Evolutionary conservation across 2,888 invertebrate species (phyloP).

Genomic region (Gymnoscelis rufifasciata): DNA sequence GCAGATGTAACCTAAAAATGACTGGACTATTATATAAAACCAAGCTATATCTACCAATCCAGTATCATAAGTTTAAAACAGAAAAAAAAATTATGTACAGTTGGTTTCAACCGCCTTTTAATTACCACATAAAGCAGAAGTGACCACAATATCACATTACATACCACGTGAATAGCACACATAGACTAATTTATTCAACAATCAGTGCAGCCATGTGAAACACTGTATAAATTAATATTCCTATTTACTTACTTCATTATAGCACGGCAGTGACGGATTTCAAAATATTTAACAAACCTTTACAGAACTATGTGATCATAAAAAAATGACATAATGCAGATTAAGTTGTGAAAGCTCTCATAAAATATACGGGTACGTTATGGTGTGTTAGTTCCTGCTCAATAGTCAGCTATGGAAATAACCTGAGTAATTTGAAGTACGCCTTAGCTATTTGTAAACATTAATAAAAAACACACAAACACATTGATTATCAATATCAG

Average conservation of each 20-base stretch:
- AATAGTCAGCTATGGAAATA: background rate
- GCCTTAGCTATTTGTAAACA: too few relatives aligned
- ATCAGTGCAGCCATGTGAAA: background rate
- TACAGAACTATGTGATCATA: conserved; percentile 3
- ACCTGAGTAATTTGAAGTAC: background rate
- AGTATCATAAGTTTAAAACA: too few relatives aligned
- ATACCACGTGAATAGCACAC: background rate
- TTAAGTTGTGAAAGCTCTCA: background rate
- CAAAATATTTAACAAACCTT: background rate
- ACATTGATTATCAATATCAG: too few relatives aligned
- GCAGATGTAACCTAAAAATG: too few relatives aligned
- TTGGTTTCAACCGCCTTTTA: too few relatives aligned
- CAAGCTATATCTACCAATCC: too few relatives aligned
- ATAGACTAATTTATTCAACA: conserved; percentile 2
- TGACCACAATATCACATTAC: background rate
- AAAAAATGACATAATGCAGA: background rate
- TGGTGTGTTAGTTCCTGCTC: background rate
- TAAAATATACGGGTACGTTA: background rate
- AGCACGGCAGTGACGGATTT: conserved; percentile 4
- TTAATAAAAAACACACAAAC: background rate
- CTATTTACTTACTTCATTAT: conserved; percentile 21
- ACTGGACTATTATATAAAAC: too few relatives aligned
- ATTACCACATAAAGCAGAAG: too few relatives aligned
- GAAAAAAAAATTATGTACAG: too few relatives aligned
- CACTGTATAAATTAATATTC: conserved; percentile 13